Conservation (phyloP, 1,140 invertebrate genomes). For the Pollicipes pollicipes region DNA sequence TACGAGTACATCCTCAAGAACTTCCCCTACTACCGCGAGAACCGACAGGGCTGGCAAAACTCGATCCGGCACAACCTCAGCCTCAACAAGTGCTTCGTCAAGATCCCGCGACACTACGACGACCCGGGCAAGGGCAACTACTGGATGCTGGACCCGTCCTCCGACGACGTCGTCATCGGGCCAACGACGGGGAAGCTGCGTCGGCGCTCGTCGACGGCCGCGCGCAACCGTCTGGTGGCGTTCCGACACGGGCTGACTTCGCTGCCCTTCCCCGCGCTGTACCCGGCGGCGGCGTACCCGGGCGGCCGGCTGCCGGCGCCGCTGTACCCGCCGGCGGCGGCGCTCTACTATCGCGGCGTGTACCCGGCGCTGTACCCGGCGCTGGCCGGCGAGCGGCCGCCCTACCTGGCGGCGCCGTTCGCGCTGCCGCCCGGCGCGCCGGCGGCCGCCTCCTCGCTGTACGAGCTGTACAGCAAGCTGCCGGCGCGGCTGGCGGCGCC, state of each 20-base stretch:
- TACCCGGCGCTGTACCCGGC: not conserved
- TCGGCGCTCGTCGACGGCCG: slow-evolving; percentile 65
- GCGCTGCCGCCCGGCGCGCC: not conserved
- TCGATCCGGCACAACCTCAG: slow-evolving; percentile 93
- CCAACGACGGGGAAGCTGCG: slow-evolving; percentile 87
- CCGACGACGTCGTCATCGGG: slow-evolving; percentile 94
- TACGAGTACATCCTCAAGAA: slow-evolving; percentile 99
- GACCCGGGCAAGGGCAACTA: slow-evolving; percentile 90
- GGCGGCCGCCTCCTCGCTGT: not conserved
- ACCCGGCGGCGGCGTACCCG: not conserved
- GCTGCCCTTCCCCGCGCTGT: slow-evolving; percentile 1
- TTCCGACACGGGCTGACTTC: slow-evolving; percentile 43
- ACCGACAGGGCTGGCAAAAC: slow-evolving; percentile 98
- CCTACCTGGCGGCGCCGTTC: not conserved
- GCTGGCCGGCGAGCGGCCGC: not conserved
- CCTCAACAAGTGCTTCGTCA: slow-evolving; percentile 96
- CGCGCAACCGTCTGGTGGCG: slow-evolving; percentile 60
- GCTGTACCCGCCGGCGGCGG: not conserved
- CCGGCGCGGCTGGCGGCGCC: not conserved
- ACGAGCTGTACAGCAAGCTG: not conserved
- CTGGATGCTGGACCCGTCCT: slow-evolving; percentile 86
- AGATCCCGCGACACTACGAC: slow-evolving; percentile 82
- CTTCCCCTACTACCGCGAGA: slow-evolving; percentile 93
- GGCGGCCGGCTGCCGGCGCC: not conserved
- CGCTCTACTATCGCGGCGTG: not conserved